Evolutionary conservation across 92 coral and sea anemone species (phyloP).

Genomic region (Desmophyllum pertusum): DNA sequence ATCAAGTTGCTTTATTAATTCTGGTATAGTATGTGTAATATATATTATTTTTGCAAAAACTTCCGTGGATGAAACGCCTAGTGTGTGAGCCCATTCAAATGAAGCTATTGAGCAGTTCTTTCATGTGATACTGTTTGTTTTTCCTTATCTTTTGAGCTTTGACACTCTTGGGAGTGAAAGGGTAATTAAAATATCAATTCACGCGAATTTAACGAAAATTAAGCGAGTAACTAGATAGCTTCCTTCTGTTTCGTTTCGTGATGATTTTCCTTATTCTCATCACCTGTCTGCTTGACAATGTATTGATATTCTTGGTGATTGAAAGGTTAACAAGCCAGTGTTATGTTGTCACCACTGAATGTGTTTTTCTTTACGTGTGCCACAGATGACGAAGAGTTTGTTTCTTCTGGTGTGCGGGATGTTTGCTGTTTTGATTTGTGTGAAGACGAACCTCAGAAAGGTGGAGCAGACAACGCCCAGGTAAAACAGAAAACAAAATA

Average conservation of each 20-base stretch:
- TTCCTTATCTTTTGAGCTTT: too few relatives aligned
- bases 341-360: too few relatives aligned
- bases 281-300: neutral
- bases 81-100: too few relatives aligned
- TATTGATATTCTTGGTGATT: neutral
- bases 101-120: too few relatives aligned
- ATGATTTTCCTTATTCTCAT: neutral
- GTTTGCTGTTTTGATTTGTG: neutral
- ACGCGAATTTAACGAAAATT: neutral
- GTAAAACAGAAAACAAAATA: neutral
- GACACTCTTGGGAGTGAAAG: too few relatives aligned
- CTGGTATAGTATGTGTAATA: too few relatives aligned
- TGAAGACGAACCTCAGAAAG: conserved; percentile 17
- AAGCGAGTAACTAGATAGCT: neutral
- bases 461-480: conserved; percentile 21
- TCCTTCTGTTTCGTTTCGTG: neutral
- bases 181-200: neutral
- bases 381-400: conserved; percentile 1
- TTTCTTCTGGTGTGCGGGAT: neutral
- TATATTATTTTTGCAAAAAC: too few relatives aligned
- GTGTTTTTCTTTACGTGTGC: neutral
- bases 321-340: neutral
- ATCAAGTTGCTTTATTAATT: too few relatives aligned
- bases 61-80: too few relatives aligned
- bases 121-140: too few relatives aligned